Percentiles rank a stretch among this genome's conserved stretches.
Conservation (phyloP, 1,140 invertebrate genomes). For the Solen grandis region DNA sequence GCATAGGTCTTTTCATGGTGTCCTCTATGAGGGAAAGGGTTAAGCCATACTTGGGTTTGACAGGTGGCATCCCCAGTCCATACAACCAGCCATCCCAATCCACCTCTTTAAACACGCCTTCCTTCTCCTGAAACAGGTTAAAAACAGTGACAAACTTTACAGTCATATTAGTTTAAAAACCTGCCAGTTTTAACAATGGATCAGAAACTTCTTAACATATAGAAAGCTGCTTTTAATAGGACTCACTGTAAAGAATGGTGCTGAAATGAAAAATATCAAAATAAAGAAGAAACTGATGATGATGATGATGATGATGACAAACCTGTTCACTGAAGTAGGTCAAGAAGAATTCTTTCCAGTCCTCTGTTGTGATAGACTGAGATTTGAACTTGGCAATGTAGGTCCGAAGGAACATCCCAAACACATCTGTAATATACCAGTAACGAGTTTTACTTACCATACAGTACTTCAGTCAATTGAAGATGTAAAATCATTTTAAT, state of each 20-base stretch:
- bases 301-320: conserved; percentile 37
- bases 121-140: conserved; percentile 2
- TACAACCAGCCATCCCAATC: conserved; percentile 95
- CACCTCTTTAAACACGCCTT: conserved; percentile 81
- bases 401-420: conserved; percentile 91
- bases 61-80: conserved; percentile 91
- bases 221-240: too few species aligned
- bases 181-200: too few species aligned
- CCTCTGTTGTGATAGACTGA: conserved; percentile 90
- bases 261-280: too few species aligned
- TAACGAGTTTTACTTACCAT: too few species aligned
- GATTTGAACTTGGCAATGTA: conserved; percentile 92
- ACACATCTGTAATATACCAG: conserved; percentile 84
- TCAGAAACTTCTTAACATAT: too few species aligned
- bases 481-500: conserved; percentile 11
- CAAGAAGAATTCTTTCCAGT: conserved; percentile 90
- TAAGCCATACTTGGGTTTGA: conserved; percentile 91
- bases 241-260: too few species aligned
- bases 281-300: too few species aligned
- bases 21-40: too few species aligned
- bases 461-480: too few species aligned
- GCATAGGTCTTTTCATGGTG: too few species aligned
- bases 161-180: too few species aligned
- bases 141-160: too few species aligned
- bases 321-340: conserved; percentile 88